These are phyloP conservation scores for Mobula birostris DNA, from an alignment of 2,113 vertebrate genomes.

Conservation along the genomic window DNA sequence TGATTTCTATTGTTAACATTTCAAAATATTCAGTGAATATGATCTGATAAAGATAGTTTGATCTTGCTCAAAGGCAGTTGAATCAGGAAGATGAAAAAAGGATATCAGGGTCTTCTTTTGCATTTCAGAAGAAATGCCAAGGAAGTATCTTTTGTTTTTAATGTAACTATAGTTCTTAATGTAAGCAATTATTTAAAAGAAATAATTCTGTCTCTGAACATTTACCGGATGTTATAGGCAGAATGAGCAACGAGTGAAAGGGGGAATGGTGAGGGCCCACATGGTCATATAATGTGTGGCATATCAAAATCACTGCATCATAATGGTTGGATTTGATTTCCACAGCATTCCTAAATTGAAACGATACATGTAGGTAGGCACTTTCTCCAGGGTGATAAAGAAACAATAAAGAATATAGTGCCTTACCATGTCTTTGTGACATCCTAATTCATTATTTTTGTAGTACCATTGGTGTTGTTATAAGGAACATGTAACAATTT, in stretches of 20 bases:
- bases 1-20: not conserved
- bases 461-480: not conserved
- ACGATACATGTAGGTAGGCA: not conserved
- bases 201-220: too few relatives aligned
- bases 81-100: not conserved
- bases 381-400: not conserved
- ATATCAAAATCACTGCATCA: not conserved
- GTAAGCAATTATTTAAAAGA: not conserved
- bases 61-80: not conserved
- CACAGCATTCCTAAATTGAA: not conserved
- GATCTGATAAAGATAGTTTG: not conserved
- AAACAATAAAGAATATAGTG: not conserved
- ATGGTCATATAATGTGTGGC: not conserved
- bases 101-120: not conserved
- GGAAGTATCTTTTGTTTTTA: not conserved
- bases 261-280: not conserved
- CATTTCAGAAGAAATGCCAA: not conserved
- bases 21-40: not conserved
- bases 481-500: not conserved
- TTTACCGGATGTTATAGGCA: not conserved
- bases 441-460: not conserved
- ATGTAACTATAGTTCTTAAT: not conserved
- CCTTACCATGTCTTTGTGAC: not conserved
- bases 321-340: not conserved
- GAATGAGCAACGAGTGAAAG: not conserved